Evolutionary conservation across 2,888 invertebrate species (phyloP).

Genomic region (Trissoscelio sp.): DNA sequence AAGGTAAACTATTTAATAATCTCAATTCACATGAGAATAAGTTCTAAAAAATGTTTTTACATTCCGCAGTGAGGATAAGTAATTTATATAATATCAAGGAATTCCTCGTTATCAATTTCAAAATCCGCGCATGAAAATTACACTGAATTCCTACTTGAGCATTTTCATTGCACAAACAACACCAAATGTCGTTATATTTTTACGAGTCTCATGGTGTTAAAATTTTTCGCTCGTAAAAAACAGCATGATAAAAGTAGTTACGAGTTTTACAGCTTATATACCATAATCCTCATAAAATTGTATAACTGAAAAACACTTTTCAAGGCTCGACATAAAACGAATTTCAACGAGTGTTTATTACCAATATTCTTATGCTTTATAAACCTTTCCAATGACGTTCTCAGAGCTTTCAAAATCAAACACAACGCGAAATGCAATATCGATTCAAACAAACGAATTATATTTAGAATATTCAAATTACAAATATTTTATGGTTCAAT

Average conservation of each 20-base stretch:
- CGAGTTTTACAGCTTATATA: slow-evolving; percentile 18
- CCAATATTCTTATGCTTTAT: slow-evolving; percentile 2
- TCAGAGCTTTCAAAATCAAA: neutral
- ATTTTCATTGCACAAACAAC: slow-evolving; percentile 1
- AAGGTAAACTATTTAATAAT: too few relatives aligned
- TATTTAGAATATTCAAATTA: neutral
- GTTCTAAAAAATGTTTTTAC: too few relatives aligned
- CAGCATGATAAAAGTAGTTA: slow-evolving; percentile 14
- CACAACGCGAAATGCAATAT: too few relatives aligned
- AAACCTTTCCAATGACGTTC: slow-evolving; percentile 28
- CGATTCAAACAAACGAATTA: neutral
- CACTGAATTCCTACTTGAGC: neutral
- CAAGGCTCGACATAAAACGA: slow-evolving; percentile 18
- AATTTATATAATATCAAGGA: neutral
- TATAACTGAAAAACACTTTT: slow-evolving; percentile 21
- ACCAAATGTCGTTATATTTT: slow-evolving; percentile 11
- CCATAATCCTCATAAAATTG: slow-evolving; percentile 24
- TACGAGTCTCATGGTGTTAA: slow-evolving; percentile 18
- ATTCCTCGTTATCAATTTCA: neutral
- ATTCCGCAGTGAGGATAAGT: neutral
- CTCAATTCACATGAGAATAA: too few relatives aligned
- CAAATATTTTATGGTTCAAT: neutral
- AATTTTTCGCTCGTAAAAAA: slow-evolving; percentile 28
- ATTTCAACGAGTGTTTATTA: slow-evolving; percentile 20
- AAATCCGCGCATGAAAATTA: neutral